phyloP scores from a whole-genome alignment of 2,888 invertebrate species.

The Pelosia muscerda region DNA sequence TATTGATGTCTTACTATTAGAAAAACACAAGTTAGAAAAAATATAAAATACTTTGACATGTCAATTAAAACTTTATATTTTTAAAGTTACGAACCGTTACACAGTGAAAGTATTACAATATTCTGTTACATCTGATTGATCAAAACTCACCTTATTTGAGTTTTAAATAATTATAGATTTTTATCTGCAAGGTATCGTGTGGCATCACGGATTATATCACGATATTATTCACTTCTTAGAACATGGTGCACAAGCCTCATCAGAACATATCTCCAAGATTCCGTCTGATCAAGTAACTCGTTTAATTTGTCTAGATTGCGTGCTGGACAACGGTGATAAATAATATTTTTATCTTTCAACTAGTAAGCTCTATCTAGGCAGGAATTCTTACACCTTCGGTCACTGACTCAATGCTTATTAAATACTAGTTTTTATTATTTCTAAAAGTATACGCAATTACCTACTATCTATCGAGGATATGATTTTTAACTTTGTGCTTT shows the following conservation, averaged over 20 bases:
- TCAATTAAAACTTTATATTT: slow-evolving; percentile 42
- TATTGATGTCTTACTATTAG: slow-evolving; percentile 40
- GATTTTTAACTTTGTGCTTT: no score
- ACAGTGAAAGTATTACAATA: slow-evolving; percentile 29
- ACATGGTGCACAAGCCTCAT: slow-evolving; percentile 63
- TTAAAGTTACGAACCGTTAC: slow-evolving; percentile 30
- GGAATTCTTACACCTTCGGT: slow-evolving; percentile 83
- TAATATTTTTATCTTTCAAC: slow-evolving; percentile 82
- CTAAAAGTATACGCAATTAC: slow-evolving; percentile 51
- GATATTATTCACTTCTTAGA: slow-evolving; percentile 61
- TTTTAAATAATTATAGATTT: slow-evolving; percentile 55
- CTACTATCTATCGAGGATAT: no score
- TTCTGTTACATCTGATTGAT: slow-evolving; percentile 38
- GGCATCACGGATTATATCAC: slow-evolving; percentile 51
- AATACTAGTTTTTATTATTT: slow-evolving; percentile 59
- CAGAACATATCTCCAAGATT: slow-evolving; percentile 65
- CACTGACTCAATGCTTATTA: slow-evolving; percentile 73
- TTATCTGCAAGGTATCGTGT: slow-evolving; percentile 50
- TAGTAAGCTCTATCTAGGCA: slow-evolving; percentile 74
- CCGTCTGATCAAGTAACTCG: slow-evolving; percentile 79
- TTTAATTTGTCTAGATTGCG: slow-evolving; percentile 85
- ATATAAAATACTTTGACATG: slow-evolving; percentile 43
- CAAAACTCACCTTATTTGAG: slow-evolving; percentile 33
- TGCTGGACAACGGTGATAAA: slow-evolving; percentile 80
- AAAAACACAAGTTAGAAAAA: slow-evolving; percentile 42